These are phyloP conservation scores for Dynastes tityus DNA, from an alignment of 2,888 invertebrate species.

Conservation along the genomic window DNA sequence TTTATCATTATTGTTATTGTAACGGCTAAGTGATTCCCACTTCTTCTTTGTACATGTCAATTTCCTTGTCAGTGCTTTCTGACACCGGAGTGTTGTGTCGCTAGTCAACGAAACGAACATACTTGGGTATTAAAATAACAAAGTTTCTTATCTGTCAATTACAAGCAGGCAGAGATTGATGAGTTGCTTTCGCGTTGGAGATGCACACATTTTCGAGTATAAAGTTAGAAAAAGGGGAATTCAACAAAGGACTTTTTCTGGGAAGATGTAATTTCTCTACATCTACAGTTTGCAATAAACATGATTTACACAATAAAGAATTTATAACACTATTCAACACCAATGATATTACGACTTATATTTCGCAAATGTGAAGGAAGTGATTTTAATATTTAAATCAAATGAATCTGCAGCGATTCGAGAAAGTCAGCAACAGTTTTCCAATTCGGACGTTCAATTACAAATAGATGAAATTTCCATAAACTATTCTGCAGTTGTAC, in stretches of 20 bases:
- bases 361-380: too few relatives aligned
- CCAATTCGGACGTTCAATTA: too few relatives aligned
- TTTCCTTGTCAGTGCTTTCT: conserved; percentile 52
- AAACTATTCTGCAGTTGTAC: too few relatives aligned
- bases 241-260: not conserved
- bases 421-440: too few relatives aligned
- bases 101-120: conserved; percentile 52
- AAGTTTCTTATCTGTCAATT: conserved; percentile 56
- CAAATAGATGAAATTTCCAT: too few relatives aligned
- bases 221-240: not conserved
- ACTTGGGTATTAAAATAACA: conserved; percentile 55
- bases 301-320: too few relatives aligned
- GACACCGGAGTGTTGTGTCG: conserved; percentile 54
- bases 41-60: conserved; percentile 51
- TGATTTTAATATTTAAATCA: too few relatives aligned
- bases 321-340: too few relatives aligned
- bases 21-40: conserved; percentile 50
- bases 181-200: conserved; percentile 43
- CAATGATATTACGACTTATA: too few relatives aligned
- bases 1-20: conserved; percentile 54
- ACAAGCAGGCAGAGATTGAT: conserved; percentile 57
- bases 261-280: too few relatives aligned
- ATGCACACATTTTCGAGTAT: not conserved
- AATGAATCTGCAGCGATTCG: too few relatives aligned
- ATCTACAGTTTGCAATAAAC: too few relatives aligned